These are phyloP conservation scores for Chaetogeoica ovagalla DNA, from an alignment of 2,888 invertebrate species.

Conservation along the genomic window DNA sequence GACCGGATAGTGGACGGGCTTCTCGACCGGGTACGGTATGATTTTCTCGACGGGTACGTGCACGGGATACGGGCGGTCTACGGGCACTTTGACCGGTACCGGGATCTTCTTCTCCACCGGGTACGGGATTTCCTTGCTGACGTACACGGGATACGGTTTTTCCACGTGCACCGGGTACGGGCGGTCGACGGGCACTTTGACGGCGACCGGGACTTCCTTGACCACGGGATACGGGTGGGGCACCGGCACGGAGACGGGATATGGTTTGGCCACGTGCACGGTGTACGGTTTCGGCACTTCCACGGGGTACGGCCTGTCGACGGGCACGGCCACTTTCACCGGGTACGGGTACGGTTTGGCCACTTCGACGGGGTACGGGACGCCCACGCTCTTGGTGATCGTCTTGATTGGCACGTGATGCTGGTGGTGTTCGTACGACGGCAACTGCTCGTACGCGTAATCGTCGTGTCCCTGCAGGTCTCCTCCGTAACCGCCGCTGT, in stretches of 20 bases:
- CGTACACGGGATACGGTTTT: slow-evolving; percentile 56
- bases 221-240: slow-evolving; percentile 56
- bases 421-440: slow-evolving; percentile 59
- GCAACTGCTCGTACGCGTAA: slow-evolving; percentile 55
- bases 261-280: slow-evolving; percentile 56
- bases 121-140: slow-evolving; percentile 56
- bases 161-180: slow-evolving; percentile 56
- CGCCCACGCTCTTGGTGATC: slow-evolving; percentile 62
- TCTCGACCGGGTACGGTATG: slow-evolving; percentile 68
- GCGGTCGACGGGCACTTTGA: slow-evolving; percentile 56
- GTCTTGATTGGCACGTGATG: slow-evolving; percentile 60
- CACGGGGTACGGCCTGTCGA: slow-evolving; percentile 57
- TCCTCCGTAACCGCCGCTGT: not conserved
- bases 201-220: slow-evolving; percentile 56
- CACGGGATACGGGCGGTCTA: slow-evolving; percentile 59
- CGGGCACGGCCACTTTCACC: slow-evolving; percentile 57
- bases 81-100: slow-evolving; percentile 71
- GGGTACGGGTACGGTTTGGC: slow-evolving; percentile 57
- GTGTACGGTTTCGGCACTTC: slow-evolving; percentile 56
- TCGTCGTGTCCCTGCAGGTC: slow-evolving; percentile 5
- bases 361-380: slow-evolving; percentile 62
- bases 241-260: slow-evolving; percentile 56
- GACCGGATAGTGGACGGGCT: slow-evolving; percentile 65
- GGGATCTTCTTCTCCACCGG: slow-evolving; percentile 61
- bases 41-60: slow-evolving; percentile 65